These are phyloP conservation scores for Oreochromis spilurus DNA, from an alignment of 2,113 vertebrate species.

Conservation along the genomic window DNA sequence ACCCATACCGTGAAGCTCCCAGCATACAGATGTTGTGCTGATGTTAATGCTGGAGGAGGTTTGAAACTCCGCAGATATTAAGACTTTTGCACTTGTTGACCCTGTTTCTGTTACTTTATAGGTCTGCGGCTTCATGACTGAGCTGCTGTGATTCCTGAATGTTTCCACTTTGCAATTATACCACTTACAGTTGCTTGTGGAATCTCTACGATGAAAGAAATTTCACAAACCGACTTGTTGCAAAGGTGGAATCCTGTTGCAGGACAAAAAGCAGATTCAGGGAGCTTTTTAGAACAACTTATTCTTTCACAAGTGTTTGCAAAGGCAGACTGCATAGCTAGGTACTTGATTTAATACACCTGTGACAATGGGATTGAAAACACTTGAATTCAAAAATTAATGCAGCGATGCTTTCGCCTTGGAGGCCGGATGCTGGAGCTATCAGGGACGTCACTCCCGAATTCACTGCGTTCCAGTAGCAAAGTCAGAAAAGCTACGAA, in stretches of 20 bases:
- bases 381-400: not conserved
- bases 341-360: not conserved
- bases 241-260: not conserved
- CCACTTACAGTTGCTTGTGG: not conserved
- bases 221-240: not conserved
- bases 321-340: not conserved
- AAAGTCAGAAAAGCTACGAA: not conserved
- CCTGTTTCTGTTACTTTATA: not conserved
- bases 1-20: not conserved
- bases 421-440: not conserved
- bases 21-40: not conserved
- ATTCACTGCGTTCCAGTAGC: not conserved
- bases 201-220: not conserved
- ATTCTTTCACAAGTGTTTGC: not conserved
- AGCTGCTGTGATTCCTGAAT: not conserved
- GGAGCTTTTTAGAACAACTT: rapidly evolving
- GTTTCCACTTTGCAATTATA: not conserved
- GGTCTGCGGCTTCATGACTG: rapidly evolving
- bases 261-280: not conserved
- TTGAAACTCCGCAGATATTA: not conserved
- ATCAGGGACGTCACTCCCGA: not conserved
- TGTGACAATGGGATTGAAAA: not conserved
- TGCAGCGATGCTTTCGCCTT: not conserved
- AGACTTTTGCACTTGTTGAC: not conserved
- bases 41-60: not conserved